Evolutionary conservation across 2,113 vertebrate genomes (phyloP).

Genomic region (Rynchops niger): DNA sequence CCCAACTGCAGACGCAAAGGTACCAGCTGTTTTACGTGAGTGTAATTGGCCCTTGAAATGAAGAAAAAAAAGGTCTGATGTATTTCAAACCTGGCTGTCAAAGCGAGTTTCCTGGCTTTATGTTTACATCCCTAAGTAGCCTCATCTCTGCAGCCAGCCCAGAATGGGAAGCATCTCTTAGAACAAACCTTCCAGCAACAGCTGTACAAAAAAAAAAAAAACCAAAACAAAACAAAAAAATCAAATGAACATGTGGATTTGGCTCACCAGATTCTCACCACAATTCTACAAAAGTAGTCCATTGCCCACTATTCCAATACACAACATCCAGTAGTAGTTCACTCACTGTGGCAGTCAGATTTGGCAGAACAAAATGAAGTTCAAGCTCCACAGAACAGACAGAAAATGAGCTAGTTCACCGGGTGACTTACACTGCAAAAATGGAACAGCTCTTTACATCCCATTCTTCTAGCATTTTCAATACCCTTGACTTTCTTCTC

Average conservation of each 20-base stretch:
- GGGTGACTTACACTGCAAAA: background rate
- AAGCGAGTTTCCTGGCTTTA: background rate
- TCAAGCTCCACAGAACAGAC: slow-evolving; percentile 2
- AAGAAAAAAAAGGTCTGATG: background rate
- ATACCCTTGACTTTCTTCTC: slow-evolving; percentile 7
- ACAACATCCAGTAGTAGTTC: background rate
- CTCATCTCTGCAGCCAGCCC: slow-evolving; percentile 7
- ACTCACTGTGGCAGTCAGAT: slow-evolving; percentile 30
- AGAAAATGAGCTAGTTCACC: background rate
- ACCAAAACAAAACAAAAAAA: too few relatives aligned
- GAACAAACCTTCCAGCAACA: slow-evolving; percentile 22
- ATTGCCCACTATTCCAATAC: background rate
- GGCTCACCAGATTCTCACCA: slow-evolving; percentile 15
- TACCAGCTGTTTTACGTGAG: background rate
- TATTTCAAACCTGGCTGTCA: background rate
- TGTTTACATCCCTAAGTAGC: background rate
- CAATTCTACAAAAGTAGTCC: background rate
- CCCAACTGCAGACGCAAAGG: background rate
- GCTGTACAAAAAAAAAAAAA: background rate
- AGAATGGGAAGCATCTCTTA: background rate
- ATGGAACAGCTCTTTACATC: background rate
- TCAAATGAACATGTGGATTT: background rate
- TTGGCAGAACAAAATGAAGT: slow-evolving; percentile 35
- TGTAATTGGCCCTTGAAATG: background rate
- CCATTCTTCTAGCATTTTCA: background rate